phyloP scores from a whole-genome alignment of 2,888 invertebrate species.

The Erannis defoliaria region DNA sequence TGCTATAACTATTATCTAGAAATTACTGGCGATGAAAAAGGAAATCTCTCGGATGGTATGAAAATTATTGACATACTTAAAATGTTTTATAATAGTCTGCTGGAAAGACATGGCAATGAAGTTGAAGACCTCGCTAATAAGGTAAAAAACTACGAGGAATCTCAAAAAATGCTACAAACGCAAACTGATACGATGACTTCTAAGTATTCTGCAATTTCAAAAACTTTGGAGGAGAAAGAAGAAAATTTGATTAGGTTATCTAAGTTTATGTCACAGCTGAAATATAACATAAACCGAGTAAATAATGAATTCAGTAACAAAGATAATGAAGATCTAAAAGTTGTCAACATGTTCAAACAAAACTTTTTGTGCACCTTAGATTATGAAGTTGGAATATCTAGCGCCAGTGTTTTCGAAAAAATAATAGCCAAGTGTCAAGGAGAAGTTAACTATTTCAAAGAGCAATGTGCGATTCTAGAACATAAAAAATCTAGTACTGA shows the following conservation, averaged over 20 bases:
- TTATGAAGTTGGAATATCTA: conserved; percentile 59
- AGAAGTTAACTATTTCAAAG: conserved; percentile 52
- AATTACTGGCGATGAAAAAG: conserved; percentile 61
- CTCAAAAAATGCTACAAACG: conserved; percentile 55
- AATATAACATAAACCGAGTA: conserved; percentile 54
- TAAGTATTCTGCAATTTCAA: conserved; percentile 54
- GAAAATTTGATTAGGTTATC: conserved; percentile 51
- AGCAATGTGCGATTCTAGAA: conserved; percentile 48
- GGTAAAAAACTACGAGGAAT: conserved; percentile 67
- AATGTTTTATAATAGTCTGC: conserved; percentile 66
- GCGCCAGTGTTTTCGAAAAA: conserved; percentile 59
- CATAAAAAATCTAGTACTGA: conserved; percentile 54
- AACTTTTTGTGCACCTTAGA: conserved; percentile 65
- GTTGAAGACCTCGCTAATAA: conserved; percentile 74
- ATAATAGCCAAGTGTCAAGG: conserved; percentile 57
- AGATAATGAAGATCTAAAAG: conserved; percentile 44
- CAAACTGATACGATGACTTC: conserved; percentile 53
- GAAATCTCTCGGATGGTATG: conserved; percentile 54
- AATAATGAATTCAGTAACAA: conserved; percentile 45
- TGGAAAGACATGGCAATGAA: conserved; percentile 68
- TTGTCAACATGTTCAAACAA: conserved; percentile 60
- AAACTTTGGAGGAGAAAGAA: conserved; percentile 60
- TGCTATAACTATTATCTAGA: conserved; percentile 71
- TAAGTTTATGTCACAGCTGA: conserved; percentile 56
- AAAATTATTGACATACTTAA: conserved; percentile 76